A percentile compares a stretch with the other conserved stretches of the same genome.
Evolutionary conservation across 2,888 invertebrate species (phyloP).

Genomic region (Leptogaster cylindrica): DNA sequence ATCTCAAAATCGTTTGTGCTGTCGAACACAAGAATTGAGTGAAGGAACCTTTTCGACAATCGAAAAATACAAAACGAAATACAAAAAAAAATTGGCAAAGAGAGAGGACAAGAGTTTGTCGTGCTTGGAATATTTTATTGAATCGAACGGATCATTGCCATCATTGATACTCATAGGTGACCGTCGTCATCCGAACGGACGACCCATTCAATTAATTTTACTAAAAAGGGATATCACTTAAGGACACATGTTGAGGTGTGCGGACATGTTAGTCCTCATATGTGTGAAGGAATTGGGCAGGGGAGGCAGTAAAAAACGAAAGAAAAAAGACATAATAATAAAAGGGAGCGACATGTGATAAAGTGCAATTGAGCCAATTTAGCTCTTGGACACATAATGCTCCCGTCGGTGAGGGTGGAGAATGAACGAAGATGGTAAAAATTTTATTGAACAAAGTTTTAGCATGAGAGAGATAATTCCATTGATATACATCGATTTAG

Average conservation of each 20-base stretch:
- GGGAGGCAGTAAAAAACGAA: no score
- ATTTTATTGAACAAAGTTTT: background rate
- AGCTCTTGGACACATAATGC: slow-evolving; percentile 36
- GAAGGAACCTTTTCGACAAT: slow-evolving; percentile 30
- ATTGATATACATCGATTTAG: no score
- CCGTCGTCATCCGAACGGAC: slow-evolving; percentile 32
- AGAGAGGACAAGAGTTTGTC: slow-evolving; percentile 37
- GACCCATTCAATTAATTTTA: slow-evolving; percentile 47
- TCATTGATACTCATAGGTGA: slow-evolving; percentile 39
- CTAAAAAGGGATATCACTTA: slow-evolving; percentile 47
- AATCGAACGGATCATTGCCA: slow-evolving; percentile 45
- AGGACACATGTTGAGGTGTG: slow-evolving; percentile 41
- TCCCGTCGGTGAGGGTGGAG: background rate
- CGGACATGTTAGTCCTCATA: background rate
- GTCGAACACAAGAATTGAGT: slow-evolving; percentile 28
- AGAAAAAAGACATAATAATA: no score
- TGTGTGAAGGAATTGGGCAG: no score
- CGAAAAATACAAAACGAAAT: slow-evolving; percentile 11
- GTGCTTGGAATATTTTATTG: slow-evolving; percentile 48
- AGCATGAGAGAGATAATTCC: no score
- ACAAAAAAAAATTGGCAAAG: no score
- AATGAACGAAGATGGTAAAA: background rate
- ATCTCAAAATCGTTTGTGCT: slow-evolving; percentile 36
- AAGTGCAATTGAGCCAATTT: slow-evolving; percentile 63
- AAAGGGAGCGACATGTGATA: slow-evolving; percentile 52